phyloP scores from a whole-genome alignment of 2,888 invertebrate species.

The Sympetrum striolatum region DNA sequence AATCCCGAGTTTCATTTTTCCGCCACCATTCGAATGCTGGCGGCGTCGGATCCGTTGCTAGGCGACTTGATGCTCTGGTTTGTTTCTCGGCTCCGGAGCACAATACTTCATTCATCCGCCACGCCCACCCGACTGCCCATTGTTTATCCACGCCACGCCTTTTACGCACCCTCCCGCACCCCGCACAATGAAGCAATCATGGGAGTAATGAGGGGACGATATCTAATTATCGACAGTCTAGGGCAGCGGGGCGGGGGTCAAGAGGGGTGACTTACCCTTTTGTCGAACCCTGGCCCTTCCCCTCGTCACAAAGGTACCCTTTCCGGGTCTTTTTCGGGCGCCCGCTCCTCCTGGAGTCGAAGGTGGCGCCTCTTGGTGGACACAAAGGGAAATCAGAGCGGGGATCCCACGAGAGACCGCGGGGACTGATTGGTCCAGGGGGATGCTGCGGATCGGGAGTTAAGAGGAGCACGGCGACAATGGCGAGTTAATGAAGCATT shows the following conservation, averaged over 20 bases:
- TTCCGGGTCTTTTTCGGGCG: neutral
- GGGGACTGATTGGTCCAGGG: neutral
- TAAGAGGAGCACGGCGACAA: neutral
- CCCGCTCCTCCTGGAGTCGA: neutral
- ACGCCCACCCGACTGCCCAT: neutral
- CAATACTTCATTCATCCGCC: slow-evolving; percentile 2
- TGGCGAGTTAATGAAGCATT: slow-evolving; percentile 42
- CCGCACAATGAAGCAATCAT: slow-evolving; percentile 34
- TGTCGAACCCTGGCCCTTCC: neutral
- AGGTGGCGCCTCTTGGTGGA: neutral
- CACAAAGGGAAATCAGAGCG: neutral
- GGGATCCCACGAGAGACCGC: neutral
- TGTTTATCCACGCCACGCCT: slow-evolving; percentile 9
- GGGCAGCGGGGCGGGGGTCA: slow-evolving; percentile 7
- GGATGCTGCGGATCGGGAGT: neutral
- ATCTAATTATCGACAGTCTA: slow-evolving; percentile 41
- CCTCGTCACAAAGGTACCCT: neutral
- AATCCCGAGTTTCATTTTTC: neutral
- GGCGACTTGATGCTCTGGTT: slow-evolving; percentile 27
- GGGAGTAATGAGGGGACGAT: slow-evolving; percentile 37
- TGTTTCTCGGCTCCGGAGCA: slow-evolving; percentile 12
- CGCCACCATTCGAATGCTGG: neutral
- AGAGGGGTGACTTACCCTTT: neutral
- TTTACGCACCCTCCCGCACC: neutral
- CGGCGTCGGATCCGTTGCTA: slow-evolving; percentile 19